These are phyloP conservation scores for Ooceraea biroi DNA, from an alignment of 1,140 invertebrate species.

Conservation along the genomic window DNA sequence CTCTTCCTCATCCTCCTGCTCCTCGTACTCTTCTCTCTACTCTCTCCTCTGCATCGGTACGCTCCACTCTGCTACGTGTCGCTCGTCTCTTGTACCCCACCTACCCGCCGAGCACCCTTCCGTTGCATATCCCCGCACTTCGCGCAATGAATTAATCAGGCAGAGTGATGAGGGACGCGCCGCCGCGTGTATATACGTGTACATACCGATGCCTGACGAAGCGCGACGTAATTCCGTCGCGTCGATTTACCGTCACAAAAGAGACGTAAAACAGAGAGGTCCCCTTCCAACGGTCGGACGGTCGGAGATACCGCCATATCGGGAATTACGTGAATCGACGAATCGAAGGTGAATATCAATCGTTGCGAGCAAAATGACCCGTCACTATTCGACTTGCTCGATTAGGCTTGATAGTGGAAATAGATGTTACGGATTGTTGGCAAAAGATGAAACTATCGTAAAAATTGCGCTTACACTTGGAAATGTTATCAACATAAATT, in stretches of 20 bases:
- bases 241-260: constrained; percentile 63
- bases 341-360: constrained; percentile 5
- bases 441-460: neutral
- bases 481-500: no score
- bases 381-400: constrained; percentile 18
- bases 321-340: constrained; percentile 36
- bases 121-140: constrained; percentile 41
- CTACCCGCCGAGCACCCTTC: constrained; percentile 14
- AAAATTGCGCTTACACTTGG: neutral
- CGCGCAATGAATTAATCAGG: constrained; percentile 76
- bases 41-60: constrained; percentile 12
- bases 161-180: constrained; percentile 75
- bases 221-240: constrained; percentile 54
- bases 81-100: constrained; percentile 33
- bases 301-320: constrained; percentile 1
- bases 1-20: neutral
- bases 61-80: constrained; percentile 23
- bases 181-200: constrained; percentile 42
- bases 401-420: neutral
- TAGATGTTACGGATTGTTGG: neutral
- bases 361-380: constrained; percentile 15
- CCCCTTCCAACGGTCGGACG: neutral
- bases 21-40: neutral
- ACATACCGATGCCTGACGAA: constrained; percentile 63
- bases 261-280: constrained; percentile 33